Evolutionary conservation across 2,113 vertebrate species (phyloP).

Genomic region (Hemibates koningsi): DNA sequence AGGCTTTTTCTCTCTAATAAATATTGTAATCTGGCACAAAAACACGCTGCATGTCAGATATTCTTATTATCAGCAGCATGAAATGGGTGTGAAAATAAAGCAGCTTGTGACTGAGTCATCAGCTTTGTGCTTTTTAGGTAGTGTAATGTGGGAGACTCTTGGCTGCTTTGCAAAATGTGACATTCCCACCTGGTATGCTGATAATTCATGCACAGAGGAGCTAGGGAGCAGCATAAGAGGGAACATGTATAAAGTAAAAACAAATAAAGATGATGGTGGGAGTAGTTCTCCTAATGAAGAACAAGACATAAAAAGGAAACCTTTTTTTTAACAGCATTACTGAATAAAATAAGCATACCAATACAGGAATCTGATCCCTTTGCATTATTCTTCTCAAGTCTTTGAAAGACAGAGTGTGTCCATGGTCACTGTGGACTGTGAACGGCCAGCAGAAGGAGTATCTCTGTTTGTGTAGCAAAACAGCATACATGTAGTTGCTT

Average conservation of each 20-base stretch:
- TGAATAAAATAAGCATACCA: conserved; percentile 24
- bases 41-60: neutral
- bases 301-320: neutral
- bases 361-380: neutral
- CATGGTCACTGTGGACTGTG: neutral
- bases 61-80: neutral
- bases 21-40: neutral
- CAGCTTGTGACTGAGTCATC: neutral
- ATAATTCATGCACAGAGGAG: neutral
- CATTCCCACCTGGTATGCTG: neutral
- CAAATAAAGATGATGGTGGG: neutral
- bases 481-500: neutral
- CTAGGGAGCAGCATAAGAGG: neutral
- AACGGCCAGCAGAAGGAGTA: neutral
- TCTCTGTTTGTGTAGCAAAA: neutral
- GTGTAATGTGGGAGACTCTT: neutral
- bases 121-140: neutral
- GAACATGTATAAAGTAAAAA: neutral
- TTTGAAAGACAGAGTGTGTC: neutral
- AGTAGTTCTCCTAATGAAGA: neutral
- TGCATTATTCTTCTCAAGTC: neutral
- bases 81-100: neutral
- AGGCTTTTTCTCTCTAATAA: neutral
- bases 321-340: neutral
- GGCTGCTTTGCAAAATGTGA: neutral